Percentiles rank a stretch among this genome's conserved stretches.
These are phyloP conservation scores for Remorina albescens DNA, from an alignment of 2,797 vertebrate genomes.

Conservation along the genomic window DNA sequence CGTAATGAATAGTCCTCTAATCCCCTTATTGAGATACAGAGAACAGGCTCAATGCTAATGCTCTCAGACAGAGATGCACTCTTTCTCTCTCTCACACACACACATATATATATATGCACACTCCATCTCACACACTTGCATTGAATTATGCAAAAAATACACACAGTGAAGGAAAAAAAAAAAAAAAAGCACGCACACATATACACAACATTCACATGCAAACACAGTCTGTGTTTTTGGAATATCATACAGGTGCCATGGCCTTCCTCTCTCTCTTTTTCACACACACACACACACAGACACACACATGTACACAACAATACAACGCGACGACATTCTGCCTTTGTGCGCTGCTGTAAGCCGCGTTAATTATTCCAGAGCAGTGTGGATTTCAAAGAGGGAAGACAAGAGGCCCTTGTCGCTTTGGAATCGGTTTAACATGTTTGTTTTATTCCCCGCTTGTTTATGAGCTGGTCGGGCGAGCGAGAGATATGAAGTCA, in stretches of 20 bases:
- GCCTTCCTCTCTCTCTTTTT: conserved; percentile 12
- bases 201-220: conserved; percentile 66
- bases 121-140: conserved; percentile 24
- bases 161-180: conserved; percentile 35
- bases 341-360: conserved; percentile 63
- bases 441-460: conserved; percentile 65
- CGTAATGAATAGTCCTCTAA: conserved; percentile 79
- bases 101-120: conserved; percentile 30
- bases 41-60: conserved; percentile 73
- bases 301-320: conserved; percentile 34
- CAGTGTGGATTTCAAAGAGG: conserved; percentile 69
- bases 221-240: conserved; percentile 47
- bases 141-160: conserved; percentile 39
- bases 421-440: conserved; percentile 52
- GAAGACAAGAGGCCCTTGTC: conserved; percentile 66
- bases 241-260: conserved; percentile 59
- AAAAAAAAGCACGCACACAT: conserved; percentile 27
- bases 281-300: conserved; percentile 14
- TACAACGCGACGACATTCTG: conserved; percentile 47
- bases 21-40: conserved; percentile 81
- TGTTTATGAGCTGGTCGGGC: conserved; percentile 52
- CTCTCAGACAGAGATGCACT: conserved; percentile 61
- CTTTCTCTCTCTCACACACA: conserved; percentile 5
- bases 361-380: conserved; percentile 71
- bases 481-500: conserved; percentile 57